These are phyloP conservation scores for Limnephilus rhombicus DNA, from an alignment of 2,888 invertebrate species.

Conservation along the genomic window DNA sequence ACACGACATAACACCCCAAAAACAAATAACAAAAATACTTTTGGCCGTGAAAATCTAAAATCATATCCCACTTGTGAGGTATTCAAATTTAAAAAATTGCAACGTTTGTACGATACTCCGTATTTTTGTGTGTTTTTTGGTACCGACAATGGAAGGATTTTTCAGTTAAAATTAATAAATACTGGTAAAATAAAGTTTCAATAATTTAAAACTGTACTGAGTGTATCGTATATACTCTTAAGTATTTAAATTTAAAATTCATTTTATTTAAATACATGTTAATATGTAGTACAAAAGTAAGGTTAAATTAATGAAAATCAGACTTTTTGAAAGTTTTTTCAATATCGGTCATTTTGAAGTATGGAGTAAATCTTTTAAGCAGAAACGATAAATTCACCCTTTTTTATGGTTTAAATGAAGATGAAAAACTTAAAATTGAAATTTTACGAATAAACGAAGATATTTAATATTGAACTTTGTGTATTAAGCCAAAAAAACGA, in stretches of 20 bases:
- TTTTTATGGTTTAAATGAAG: not conserved
- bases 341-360: not conserved
- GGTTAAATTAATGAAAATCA: not conserved
- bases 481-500: not conserved
- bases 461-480: not conserved
- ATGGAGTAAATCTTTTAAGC: not conserved
- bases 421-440: not conserved
- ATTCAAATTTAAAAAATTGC: too few species aligned
- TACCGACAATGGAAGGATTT: not conserved
- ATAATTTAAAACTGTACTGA: too few species aligned
- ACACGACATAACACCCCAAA: too few species aligned
- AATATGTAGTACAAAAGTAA: not conserved
- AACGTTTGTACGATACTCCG: too few species aligned
- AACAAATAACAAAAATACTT: too few species aligned
- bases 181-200: too few species aligned
- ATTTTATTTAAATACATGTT: not conserved
- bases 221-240: not conserved
- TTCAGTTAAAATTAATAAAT: not conserved
- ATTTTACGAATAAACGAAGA: not conserved
- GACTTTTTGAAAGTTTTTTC: not conserved
- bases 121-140: too few species aligned
- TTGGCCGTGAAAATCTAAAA: too few species aligned
- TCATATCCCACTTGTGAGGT: too few species aligned
- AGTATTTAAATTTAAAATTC: not conserved
- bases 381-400: not conserved